Evolutionary conservation across 2,797 vertebrate genomes (phyloP), one percentile per base, ranked within the genome.

Genomic region (Rhodeus uyekii): DNA sequence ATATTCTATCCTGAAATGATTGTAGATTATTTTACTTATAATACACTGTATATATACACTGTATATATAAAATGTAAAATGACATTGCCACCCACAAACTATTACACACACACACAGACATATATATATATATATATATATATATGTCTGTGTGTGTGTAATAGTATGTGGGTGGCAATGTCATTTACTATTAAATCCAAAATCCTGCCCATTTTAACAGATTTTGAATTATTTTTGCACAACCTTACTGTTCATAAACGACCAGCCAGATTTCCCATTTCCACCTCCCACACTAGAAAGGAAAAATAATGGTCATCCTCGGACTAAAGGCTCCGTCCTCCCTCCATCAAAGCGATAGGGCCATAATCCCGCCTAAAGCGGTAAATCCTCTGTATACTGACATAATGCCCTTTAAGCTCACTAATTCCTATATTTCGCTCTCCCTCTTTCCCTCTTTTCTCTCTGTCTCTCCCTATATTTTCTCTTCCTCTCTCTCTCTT

Each of bases 401-500:
- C 93, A 94, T 94, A 94, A 95, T 94, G 94, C 94, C 92, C 93
- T 89, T 89, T 95, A 95, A 95, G 92, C 91, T 95, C 91, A 89
- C 92, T 95, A 95, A 95, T 95, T 95, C 93, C 92, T 91, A 88
- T 88, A 85, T 87, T 92, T 91, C 88, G 84, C 85, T 89, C 86
- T 84, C 83, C 88, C 87, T 91, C 91, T 92, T 89, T 87, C 85
- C 88, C 87, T 78, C 2, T 61, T 68, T 65, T 81, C 73, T 77
- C 34, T 79, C 69, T 86, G 81, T 87, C 87, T 87, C 84, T 84
- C 83, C 82, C 32, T 82, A 80, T 88, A 86, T 84, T 84, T 71
- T 79, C 84, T 83, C 55, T 69, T 86, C 82, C 46, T 7, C 74
- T 0, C 78, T 78, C 69, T 12, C 78, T 82, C 72, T 83, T 81